These are phyloP conservation scores for Orientallactaga sibirica DNA, from an alignment of 2,797 vertebrate genomes.

Conservation along the genomic window DNA sequence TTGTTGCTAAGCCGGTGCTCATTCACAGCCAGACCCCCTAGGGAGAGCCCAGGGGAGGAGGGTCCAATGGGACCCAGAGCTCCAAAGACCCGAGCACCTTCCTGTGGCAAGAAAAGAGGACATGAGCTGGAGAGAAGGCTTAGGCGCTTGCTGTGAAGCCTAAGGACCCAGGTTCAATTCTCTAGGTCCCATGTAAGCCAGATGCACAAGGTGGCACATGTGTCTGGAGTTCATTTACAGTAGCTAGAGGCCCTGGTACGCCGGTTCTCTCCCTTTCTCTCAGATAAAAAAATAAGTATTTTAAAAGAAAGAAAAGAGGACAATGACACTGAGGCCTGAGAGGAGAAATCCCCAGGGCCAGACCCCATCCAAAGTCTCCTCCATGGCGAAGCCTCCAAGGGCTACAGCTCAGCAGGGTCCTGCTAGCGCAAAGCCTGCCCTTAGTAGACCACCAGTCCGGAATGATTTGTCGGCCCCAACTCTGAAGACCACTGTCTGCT, in stretches of 20 bases:
- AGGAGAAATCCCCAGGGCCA: no score
- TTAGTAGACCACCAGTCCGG: neutral
- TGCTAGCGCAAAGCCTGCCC: neutral
- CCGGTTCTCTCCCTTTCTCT: no score
- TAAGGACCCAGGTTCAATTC: no score
- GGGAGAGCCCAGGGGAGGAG: conserved; percentile 77
- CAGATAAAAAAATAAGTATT: no score
- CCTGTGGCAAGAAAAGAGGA: conserved; percentile 20
- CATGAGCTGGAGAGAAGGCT: no score
- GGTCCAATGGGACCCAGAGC: conserved; percentile 85
- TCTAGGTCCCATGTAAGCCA: no score
- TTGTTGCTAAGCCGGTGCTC: conserved; percentile 93
- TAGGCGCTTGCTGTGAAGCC: neutral
- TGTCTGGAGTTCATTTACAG: no score
- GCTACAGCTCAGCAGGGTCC: neutral
- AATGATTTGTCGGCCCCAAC: conserved; percentile 77
- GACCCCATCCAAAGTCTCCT: neutral
- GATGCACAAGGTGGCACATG: no score
- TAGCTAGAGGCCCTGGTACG: no score
- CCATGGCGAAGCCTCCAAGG: rapidly evolving
- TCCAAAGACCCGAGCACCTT: conserved; percentile 76
- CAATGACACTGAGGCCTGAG: no score
- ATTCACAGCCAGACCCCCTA: conserved; percentile 65
- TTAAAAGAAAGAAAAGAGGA: no score
- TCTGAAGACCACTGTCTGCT: conserved; percentile 21